phyloP scores from a whole-genome alignment of 2,797 vertebrate species.

The Australoheros facetus region DNA sequence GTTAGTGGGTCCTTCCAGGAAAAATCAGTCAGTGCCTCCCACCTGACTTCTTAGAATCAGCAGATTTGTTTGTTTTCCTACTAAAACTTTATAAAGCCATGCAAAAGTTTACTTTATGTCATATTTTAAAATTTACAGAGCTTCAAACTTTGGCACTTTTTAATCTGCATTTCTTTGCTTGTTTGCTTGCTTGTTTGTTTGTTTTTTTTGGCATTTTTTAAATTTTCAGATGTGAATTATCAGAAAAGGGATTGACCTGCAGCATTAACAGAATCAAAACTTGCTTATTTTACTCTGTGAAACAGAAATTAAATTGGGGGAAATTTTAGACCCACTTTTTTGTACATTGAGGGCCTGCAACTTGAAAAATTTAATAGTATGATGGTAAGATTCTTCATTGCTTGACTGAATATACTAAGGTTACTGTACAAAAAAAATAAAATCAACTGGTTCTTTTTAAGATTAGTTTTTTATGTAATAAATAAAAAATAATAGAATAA shows the following conservation, averaged over 20 bases:
- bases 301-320: not conserved
- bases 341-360: not conserved
- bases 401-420: not conserved
- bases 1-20: not conserved
- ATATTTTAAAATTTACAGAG: not conserved
- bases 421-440: not conserved
- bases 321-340: not conserved
- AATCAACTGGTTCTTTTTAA: not conserved
- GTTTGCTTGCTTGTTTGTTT: not conserved
- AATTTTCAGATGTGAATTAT: no score
- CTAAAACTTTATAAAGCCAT: not conserved
- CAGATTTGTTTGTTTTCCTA: not conserved
- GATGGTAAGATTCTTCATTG: not conserved
- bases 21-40: not conserved
- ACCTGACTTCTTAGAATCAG: not conserved
- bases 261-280: not conserved
- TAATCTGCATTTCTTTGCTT: not conserved
- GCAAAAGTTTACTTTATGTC: not conserved
- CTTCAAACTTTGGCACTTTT: not conserved
- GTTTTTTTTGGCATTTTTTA: not conserved
- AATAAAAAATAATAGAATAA: no score
- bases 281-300: no score
- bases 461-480: not conserved
- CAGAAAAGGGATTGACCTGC: no score
- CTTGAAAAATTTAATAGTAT: not conserved